These are phyloP conservation scores for Colinus virginianus DNA, from an alignment of 2,113 vertebrate genomes.

Conservation along the genomic window DNA sequence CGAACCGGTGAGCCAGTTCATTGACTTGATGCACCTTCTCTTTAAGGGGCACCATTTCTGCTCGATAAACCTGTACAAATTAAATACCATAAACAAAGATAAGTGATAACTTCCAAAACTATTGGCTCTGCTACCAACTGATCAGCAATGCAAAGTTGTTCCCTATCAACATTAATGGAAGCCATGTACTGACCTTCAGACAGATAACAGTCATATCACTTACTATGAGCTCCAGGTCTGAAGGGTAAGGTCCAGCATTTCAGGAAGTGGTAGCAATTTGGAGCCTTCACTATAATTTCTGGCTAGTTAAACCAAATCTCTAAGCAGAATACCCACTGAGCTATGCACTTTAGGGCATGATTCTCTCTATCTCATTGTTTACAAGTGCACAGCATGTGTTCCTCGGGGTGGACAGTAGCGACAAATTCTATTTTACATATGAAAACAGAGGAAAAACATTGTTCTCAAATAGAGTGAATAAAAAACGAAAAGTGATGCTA, in stretches of 20 bases:
- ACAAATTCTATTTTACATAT: background rate
- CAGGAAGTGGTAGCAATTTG: background rate
- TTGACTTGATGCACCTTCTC: slow-evolving; percentile 91
- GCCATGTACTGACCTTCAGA: fast-evolving
- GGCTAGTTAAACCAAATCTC: background rate
- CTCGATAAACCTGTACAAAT: slow-evolving; percentile 85
- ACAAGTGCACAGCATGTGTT: fast-evolving
- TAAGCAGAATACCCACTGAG: background rate
- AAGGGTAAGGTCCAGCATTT: background rate
- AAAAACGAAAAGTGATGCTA: background rate
- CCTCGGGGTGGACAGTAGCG: fast-evolving
- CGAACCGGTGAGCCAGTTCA: slow-evolving; percentile 86
- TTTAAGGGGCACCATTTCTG: slow-evolving; percentile 89
- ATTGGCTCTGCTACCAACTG: background rate
- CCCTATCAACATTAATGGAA: background rate
- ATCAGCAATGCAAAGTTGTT: background rate
- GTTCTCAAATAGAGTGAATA: background rate
- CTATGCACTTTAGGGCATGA: background rate
- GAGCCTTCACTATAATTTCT: background rate
- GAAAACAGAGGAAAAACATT: background rate
- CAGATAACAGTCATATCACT: background rate
- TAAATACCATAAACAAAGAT: background rate
- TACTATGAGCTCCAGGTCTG: background rate
- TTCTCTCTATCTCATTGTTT: background rate
- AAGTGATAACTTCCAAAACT: background rate